Base-by-base conservation (phyloP, 2,888 invertebrate species). In the Ophion ventricosus region DNA sequence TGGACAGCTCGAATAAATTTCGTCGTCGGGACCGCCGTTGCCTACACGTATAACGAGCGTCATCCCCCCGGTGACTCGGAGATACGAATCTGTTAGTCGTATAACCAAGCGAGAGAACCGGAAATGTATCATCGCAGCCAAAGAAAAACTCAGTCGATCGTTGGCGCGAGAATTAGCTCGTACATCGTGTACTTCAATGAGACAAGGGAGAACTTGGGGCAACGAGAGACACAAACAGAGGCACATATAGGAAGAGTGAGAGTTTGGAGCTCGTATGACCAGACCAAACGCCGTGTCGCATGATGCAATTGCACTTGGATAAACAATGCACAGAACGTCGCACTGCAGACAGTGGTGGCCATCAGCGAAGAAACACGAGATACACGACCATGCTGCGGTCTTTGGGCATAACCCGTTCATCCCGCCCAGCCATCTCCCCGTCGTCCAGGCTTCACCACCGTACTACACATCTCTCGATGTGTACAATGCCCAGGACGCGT, bases 1-100 rank as follows among this genome's bases (percentile, higher is more conserved):
- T 76, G 72, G 83, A 80, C 83, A 80, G 83, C 76, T 80, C 79
- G 80, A 80, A 80, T 83, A 80, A 83, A 83, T 83, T 80, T 76
- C 54, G 72, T 72, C 29, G 54, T 29, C 49, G 70, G 74, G 69
- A 40, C 43, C 64, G 2, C 69, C 70, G 17, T 56, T 56, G 14
- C 49, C 54, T 4, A 26, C 64, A 75, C 54, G 54, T n/a, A 49
- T 35, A 64, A 54, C 25, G 61, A n/a, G 20, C 49, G 11, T 29
- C 61, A 43, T 8, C 43, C 11, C 20, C 20, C 66, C 14, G n/a
- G 11, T 17, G 23, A 69, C 23, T 69, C 26, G 10, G 20, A 17
- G 49, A 17, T 49, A 4, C 10, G n/a, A 73, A 61, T 61, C 61
- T 25, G 26, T 73, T 63, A 26, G 10, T 56, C 56, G 56, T 20